These are phyloP conservation scores for Hemibagrus guttatus DNA, from an alignment of 2,797 vertebrate species.

Conservation along the genomic window DNA sequence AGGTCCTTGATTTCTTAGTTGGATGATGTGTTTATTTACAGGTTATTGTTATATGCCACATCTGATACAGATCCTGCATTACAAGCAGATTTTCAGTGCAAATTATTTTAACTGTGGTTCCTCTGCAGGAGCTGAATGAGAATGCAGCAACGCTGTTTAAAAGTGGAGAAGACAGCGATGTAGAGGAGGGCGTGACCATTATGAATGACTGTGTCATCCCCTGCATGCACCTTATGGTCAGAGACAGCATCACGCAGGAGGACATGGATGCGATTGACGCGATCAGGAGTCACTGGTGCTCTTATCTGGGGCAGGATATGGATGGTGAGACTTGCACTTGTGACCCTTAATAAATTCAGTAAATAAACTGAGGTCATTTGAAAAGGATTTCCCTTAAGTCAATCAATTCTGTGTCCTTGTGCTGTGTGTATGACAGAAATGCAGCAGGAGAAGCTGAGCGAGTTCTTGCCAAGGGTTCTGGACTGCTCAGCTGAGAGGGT, in stretches of 20 bases:
- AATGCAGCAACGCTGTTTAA: slow-evolving; percentile 82
- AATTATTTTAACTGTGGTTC: not conserved
- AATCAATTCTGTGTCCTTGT: not conserved
- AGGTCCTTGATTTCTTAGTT: not conserved
- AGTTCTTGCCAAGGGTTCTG: slow-evolving; percentile 90
- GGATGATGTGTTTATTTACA: not conserved
- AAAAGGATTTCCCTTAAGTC: not conserved
- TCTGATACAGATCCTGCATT: not conserved
- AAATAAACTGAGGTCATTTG: not conserved
- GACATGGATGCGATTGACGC: slow-evolving; percentile 87
- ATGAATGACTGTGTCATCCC: slow-evolving; percentile 94
- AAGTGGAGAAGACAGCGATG: slow-evolving; percentile 78
- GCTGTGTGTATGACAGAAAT: slow-evolving; percentile 72
- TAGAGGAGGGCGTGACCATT: slow-evolving; percentile 82
- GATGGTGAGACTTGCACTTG: slow-evolving; percentile 73
- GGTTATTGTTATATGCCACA: not conserved
- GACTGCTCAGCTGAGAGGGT: slow-evolving; percentile 85
- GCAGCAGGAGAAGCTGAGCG: slow-evolving; percentile 85
- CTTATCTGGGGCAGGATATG: slow-evolving; percentile 90
- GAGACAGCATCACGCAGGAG: slow-evolving; percentile 79
- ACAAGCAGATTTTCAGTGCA: not conserved
- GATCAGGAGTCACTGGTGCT: slow-evolving; percentile 92
- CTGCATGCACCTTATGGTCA: slow-evolving; percentile 91
- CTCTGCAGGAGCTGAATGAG: slow-evolving; percentile 84
- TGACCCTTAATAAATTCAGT: not conserved